phyloP scores from a whole-genome alignment of 2,888 invertebrate genomes.

The Neoaliturus tenellus region DNA sequence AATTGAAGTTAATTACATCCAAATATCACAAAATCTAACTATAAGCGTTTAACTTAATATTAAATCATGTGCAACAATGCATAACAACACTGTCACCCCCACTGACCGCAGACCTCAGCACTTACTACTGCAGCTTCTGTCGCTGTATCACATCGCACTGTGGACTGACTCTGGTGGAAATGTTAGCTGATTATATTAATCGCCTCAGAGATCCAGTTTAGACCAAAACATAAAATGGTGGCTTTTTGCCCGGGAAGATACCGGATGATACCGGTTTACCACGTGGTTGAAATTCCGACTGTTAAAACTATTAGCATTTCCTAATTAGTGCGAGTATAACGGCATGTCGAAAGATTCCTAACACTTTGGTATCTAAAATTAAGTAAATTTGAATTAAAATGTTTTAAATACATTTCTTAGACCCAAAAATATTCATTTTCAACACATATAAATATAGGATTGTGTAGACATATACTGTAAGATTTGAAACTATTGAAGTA shows the following conservation, averaged over 20 bases:
- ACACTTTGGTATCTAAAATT: too few relatives aligned
- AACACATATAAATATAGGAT: too few relatives aligned
- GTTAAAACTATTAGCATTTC: background rate
- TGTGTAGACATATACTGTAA: too few relatives aligned
- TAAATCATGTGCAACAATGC: too few relatives aligned
- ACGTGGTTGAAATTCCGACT: background rate
- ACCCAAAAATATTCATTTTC: too few relatives aligned
- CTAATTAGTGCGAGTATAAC: background rate
- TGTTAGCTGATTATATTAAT: background rate
- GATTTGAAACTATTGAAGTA: too few relatives aligned
- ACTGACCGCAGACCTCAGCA: background rate
- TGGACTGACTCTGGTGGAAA: background rate
- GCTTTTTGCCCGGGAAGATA: background rate
- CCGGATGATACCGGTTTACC: background rate
- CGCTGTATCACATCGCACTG: background rate
- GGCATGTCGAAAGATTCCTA: background rate
- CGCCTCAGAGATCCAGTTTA: background rate
- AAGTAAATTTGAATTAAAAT: too few relatives aligned
- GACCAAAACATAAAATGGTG: constrained; percentile 26
- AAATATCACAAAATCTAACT: too few relatives aligned
- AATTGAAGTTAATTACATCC: too few relatives aligned
- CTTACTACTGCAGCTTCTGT: background rate
- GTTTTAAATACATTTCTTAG: too few relatives aligned
- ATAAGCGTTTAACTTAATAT: too few relatives aligned
- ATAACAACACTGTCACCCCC: too few relatives aligned